A percentile compares a stretch with the other conserved stretches of the same genome.
These are phyloP conservation scores for Halesus radiatus DNA, from an alignment of 1,140 invertebrate genomes.

Conservation along the genomic window DNA sequence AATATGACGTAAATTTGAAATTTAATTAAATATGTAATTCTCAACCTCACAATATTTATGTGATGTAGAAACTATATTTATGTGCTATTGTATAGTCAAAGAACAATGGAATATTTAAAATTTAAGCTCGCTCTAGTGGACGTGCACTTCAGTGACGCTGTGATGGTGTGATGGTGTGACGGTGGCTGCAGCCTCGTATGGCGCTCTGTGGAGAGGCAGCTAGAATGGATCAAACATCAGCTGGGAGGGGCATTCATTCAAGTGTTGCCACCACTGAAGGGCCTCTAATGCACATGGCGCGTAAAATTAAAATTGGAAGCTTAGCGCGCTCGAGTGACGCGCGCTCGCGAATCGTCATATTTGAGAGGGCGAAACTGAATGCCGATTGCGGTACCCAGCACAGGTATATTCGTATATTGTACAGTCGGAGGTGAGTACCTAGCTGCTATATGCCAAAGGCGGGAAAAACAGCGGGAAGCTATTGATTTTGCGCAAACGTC, in stretches of 20 bases:
- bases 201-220: too few relatives aligned
- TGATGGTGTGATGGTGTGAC: too few relatives aligned
- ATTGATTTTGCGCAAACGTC: slow-evolving; percentile 46
- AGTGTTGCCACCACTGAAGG: slow-evolving; percentile 46
- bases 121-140: too few relatives aligned
- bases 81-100: too few relatives aligned
- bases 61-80: too few relatives aligned
- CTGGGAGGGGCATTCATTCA: slow-evolving; percentile 31
- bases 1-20: too few relatives aligned
- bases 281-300: slow-evolving; percentile 49
- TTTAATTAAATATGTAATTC: too few relatives aligned
- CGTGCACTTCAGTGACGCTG: too few relatives aligned
- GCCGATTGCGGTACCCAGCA: not conserved
- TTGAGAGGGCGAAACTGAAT: slow-evolving; percentile 28
- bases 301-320: slow-evolving; percentile 56
- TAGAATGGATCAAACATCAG: not conserved
- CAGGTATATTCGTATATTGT: not conserved
- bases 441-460: slow-evolving; percentile 22
- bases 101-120: too few relatives aligned
- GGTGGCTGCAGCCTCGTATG: too few relatives aligned
- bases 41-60: too few relatives aligned
- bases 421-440: not conserved
- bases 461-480: slow-evolving; percentile 34
- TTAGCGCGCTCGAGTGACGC: slow-evolving; percentile 40
- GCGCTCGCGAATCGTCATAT: slow-evolving; percentile 32